Base-by-base conservation (phyloP, 2,888 invertebrate species). In the Galeruca laticollis region DNA sequence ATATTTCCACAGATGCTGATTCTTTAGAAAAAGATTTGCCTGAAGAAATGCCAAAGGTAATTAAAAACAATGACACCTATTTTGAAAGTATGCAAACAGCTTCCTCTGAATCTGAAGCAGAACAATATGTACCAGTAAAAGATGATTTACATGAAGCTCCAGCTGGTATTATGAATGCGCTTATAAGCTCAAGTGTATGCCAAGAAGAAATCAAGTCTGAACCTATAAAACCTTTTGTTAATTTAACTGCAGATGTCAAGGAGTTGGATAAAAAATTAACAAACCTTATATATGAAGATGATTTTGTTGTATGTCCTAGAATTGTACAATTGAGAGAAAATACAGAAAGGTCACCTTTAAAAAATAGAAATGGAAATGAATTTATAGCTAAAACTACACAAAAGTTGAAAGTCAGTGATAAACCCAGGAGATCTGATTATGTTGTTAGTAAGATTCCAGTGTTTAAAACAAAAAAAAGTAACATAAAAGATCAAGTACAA, bases 251-350 rank as follows among this genome's bases (percentile, higher is more conserved):
- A 35, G 79, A 81, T 71, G 76, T 78, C 69, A 80, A 72, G 81
- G 86, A 75, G 82, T 81, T 84, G 56, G 82, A 86, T 65, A 87
- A 86, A 75, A 81, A 86, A 74, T 86, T 89, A 65, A 87, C 87
- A 3, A 82, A 89, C 59, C 82, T 89, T n/a, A 88, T 90, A 73
- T 90, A 89, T 84, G 89, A 90, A 85, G 90, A 90, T 85, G 78
- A 79, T 66, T 67, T 76, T 21, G 74, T 72, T 5, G 75, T 73
- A 15, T 77, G 77, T 57, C 79, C 78, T 37, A 74, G 77, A 71
- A 73, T 76, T 85, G 86, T 81, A 81, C 79, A 78, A 73, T 49
- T 87, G 18, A 79, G 74, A 59, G 76, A 77, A 47, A 72, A 74
- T 60, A 74, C 67, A 47, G 78, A 77, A 67, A 76, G 84, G 33